Percentiles rank a stretch among this genome's conserved stretches.
Conservation (phyloP, 1,140 invertebrate genomes). For the Archivesica marissinica region DNA sequence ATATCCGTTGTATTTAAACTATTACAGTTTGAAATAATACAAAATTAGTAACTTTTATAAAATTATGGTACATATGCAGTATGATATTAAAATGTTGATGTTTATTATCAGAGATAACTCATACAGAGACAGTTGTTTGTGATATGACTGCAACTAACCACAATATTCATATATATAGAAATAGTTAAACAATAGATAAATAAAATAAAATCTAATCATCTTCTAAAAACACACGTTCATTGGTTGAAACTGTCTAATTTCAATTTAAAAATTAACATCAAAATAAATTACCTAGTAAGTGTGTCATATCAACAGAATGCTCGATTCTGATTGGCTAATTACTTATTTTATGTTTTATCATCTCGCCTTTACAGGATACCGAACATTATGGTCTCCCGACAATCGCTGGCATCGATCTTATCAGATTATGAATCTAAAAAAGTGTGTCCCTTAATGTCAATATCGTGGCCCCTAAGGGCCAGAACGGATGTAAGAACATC, state of each 20-base stretch:
- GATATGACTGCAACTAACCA: constrained; percentile 18
- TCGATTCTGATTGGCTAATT: constrained; percentile 18
- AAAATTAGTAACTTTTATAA: not conserved
- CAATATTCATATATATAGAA: not conserved
- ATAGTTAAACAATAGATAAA: not conserved
- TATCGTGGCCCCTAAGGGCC: not conserved
- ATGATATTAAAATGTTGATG: constrained; percentile 4
- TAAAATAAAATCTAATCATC: not conserved
- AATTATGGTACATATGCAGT: no score
- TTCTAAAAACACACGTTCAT: constrained; percentile 6
- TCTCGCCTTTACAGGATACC: constrained; percentile 27
- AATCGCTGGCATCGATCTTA: constrained; percentile 32
- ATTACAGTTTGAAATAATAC: no score
- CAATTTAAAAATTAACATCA: constrained; percentile 27
- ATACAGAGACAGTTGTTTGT: not conserved
- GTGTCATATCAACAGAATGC: constrained; percentile 35
- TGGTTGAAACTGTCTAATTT: constrained; percentile 35
- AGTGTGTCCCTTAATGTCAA: constrained; percentile 24
- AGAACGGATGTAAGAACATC: constrained; percentile 35
- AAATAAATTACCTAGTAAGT: not conserved
- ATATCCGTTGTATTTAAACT: no score
- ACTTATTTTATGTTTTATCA: constrained; percentile 1
- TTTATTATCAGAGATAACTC: constrained; percentile 21
- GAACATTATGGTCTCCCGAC: not conserved
- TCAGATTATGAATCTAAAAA: not conserved